Conservation (phyloP, 2,888 invertebrate species). For the Rotaria socialis region DNA sequence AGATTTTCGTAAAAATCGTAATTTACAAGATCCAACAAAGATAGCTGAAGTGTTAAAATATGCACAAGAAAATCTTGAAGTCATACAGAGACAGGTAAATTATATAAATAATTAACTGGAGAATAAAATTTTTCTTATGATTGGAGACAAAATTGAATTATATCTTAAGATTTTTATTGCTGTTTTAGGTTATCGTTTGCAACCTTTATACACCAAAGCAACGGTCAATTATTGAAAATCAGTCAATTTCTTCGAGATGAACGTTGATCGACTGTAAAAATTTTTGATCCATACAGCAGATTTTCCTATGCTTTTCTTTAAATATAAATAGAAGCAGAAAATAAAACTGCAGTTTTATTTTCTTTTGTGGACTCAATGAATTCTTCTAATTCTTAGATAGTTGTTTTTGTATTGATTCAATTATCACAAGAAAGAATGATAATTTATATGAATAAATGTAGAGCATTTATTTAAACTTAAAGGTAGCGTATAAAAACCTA, state of each 20-base stretch:
- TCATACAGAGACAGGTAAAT: not conserved
- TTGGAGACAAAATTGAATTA: too few species aligned
- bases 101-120: not conserved
- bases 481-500: too few species aligned
- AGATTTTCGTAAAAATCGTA: slow-evolving; percentile 1
- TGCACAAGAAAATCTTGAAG: not conserved
- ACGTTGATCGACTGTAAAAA: not conserved
- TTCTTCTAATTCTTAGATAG: too few species aligned
- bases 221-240: not conserved
- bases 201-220: slow-evolving; percentile 4
- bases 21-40: not conserved
- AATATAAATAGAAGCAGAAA: too few species aligned
- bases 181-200: not conserved
- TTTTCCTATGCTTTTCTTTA: not conserved
- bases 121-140: not conserved
- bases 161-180: not conserved
- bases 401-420: too few species aligned
- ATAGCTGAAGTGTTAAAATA: not conserved
- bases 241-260: not conserved
- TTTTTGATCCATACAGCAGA: not conserved
- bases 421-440: too few species aligned
- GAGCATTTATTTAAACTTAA: too few species aligned
- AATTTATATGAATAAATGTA: too few species aligned
- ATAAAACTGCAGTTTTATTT: too few species aligned
- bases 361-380: too few species aligned